These are phyloP conservation scores for Bombus breviceps DNA, from an alignment of 1,140 invertebrate genomes.

Conservation along the genomic window DNA sequence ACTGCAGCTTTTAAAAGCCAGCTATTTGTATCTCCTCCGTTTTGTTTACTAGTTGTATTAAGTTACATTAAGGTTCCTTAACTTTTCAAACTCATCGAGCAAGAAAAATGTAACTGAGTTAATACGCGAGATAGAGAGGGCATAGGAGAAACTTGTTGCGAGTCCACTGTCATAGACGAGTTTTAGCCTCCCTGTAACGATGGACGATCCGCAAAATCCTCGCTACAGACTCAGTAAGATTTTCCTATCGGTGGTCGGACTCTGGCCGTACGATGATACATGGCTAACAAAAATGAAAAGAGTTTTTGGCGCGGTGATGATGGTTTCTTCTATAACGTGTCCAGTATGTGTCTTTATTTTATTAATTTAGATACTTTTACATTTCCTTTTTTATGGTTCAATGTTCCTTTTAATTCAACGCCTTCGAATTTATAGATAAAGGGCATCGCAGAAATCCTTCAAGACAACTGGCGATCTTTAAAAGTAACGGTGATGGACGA, in stretches of 20 bases:
- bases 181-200: not conserved
- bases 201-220: not conserved
- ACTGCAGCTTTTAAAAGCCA: not conserved
- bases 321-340: not conserved
- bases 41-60: not conserved
- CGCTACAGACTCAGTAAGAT: not conserved
- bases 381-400: not conserved
- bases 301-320: not conserved
- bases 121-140: not conserved
- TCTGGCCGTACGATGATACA: not conserved
- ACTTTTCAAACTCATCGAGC: not conserved
- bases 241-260: not conserved
- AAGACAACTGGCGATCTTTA: not conserved
- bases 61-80: not conserved
- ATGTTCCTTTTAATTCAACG: not conserved
- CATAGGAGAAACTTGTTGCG: not conserved
- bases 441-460: not conserved
- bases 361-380: not conserved
- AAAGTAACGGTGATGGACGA: not conserved
- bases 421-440: not conserved
- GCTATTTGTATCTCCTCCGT: not conserved
- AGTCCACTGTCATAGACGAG: not conserved
- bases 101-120: not conserved
- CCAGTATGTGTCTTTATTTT: not conserved
- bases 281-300: not conserved